Evolutionary conservation across 2,797 vertebrate genomes (phyloP).

Genomic region (Enteromius paludinosus): DNA sequence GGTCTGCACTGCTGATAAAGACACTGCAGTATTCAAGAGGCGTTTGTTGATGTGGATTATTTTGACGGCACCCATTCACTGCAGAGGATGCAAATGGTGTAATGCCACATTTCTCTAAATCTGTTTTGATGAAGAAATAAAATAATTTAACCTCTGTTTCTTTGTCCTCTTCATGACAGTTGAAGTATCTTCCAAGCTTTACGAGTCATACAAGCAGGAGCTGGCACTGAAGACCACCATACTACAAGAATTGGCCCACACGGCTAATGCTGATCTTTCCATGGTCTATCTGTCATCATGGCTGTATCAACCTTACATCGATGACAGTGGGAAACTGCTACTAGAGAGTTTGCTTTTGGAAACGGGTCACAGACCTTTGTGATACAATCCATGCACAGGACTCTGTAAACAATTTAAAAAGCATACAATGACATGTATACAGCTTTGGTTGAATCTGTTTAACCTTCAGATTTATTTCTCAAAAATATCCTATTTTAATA

Average conservation of each 20-base stretch:
- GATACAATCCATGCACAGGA: slow-evolving; percentile 11
- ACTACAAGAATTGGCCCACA: slow-evolving; percentile 85
- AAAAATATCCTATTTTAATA: background rate
- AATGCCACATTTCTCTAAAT: background rate
- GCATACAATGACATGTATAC: background rate
- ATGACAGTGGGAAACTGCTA: slow-evolving; percentile 73
- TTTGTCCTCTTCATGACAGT: slow-evolving; percentile 72
- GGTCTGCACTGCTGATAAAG: background rate
- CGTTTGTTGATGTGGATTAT: background rate
- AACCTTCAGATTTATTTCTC: background rate
- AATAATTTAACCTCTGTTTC: background rate
- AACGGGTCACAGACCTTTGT: slow-evolving; percentile 85
- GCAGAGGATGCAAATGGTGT: background rate
- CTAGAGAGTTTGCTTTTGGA: slow-evolving; percentile 92
- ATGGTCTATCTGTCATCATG: slow-evolving; percentile 90
- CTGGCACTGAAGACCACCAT: slow-evolving; percentile 83
- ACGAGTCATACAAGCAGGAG: slow-evolving; percentile 83
- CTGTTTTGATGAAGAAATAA: background rate
- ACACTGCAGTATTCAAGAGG: background rate
- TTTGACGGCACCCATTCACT: background rate
- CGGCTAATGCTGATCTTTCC: slow-evolving; percentile 76
- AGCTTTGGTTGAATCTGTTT: background rate
- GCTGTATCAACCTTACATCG: slow-evolving; percentile 91
- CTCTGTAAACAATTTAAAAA: background rate
- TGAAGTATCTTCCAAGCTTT: slow-evolving; percentile 74